Evolutionary conservation across 2,888 invertebrate genomes (phyloP).

Genomic region (Tachystola acroxantha): DNA sequence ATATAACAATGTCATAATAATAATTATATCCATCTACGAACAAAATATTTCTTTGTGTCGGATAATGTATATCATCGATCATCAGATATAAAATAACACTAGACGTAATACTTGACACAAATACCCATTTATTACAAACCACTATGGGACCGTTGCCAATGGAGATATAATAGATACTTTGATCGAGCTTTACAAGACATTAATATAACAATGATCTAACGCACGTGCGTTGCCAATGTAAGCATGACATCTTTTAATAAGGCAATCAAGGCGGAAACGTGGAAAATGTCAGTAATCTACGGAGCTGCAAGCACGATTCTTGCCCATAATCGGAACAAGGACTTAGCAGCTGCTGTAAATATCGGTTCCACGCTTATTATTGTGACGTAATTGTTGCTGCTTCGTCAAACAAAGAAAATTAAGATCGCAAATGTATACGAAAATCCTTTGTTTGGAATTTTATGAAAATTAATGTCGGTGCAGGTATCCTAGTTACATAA

Average conservation of each 20-base stretch:
- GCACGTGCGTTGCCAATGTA: slow-evolving; percentile 44
- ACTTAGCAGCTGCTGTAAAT: slow-evolving; percentile 72
- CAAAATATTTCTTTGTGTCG: slow-evolving; percentile 9
- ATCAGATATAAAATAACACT: too few species aligned
- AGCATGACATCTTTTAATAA: slow-evolving; percentile 71
- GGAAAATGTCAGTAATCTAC: slow-evolving; percentile 73
- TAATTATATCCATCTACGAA: slow-evolving; percentile 6
- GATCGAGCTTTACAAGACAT: neutral
- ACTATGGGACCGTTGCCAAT: slow-evolving; percentile 1
- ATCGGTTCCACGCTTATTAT: slow-evolving; percentile 65
- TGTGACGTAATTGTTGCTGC: slow-evolving; percentile 67
- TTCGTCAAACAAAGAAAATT: slow-evolving; percentile 66
- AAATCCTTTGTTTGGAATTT: slow-evolving; percentile 34
- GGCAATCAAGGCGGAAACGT: slow-evolving; percentile 70
- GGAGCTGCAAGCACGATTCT: slow-evolving; percentile 67
- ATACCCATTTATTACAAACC: neutral
- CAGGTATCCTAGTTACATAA: slow-evolving; percentile 17
- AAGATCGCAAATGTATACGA: slow-evolving; percentile 36
- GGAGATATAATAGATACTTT: neutral
- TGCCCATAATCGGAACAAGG: slow-evolving; percentile 75
- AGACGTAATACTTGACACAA: too few species aligned
- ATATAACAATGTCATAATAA: slow-evolving; percentile 6
- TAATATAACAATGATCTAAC: slow-evolving; percentile 20
- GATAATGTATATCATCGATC: slow-evolving; percentile 1
- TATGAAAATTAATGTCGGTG: slow-evolving; percentile 3